Percentiles rank a stretch among this genome's conserved stretches.
phyloP scores from a whole-genome alignment of 2,113 vertebrate species.

The Chiloscyllium plagiosum region DNA sequence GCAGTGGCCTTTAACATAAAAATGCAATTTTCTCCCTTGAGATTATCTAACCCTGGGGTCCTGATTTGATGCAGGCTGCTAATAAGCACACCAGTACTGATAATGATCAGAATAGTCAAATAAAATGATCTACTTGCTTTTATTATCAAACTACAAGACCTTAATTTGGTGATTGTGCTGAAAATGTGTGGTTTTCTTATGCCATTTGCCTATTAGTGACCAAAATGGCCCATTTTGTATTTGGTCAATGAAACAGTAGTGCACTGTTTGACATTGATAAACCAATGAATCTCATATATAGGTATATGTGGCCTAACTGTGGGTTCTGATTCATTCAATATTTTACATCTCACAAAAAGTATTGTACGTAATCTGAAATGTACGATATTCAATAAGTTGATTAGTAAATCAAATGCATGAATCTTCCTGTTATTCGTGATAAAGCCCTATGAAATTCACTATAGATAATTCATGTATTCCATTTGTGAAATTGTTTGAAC shows the following conservation, averaged over 20 bases:
- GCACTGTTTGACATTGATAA: background rate
- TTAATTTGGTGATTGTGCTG: background rate
- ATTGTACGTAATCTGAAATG: background rate
- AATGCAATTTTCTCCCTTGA: background rate
- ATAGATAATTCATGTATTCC: background rate
- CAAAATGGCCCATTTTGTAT: background rate
- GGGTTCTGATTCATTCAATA: background rate
- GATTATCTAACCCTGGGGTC: background rate
- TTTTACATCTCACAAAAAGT: background rate
- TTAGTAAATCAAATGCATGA: background rate
- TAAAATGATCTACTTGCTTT: background rate
- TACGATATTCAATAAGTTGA: background rate
- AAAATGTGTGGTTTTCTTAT: background rate
- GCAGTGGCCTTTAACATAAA: background rate
- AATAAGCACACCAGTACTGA: background rate
- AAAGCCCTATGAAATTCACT: background rate
- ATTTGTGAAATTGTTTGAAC: background rate
- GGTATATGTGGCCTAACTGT: background rate
- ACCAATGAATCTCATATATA: background rate
- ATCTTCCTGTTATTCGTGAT: background rate
- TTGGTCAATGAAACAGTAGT: background rate
- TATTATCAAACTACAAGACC: background rate
- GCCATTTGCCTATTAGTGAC: background rate
- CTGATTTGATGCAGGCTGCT: background rate
- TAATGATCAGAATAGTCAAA: conserved; percentile 11